Evolutionary conservation across 2,797 vertebrate species (phyloP).

Genomic region (Fistularia commersonii): DNA sequence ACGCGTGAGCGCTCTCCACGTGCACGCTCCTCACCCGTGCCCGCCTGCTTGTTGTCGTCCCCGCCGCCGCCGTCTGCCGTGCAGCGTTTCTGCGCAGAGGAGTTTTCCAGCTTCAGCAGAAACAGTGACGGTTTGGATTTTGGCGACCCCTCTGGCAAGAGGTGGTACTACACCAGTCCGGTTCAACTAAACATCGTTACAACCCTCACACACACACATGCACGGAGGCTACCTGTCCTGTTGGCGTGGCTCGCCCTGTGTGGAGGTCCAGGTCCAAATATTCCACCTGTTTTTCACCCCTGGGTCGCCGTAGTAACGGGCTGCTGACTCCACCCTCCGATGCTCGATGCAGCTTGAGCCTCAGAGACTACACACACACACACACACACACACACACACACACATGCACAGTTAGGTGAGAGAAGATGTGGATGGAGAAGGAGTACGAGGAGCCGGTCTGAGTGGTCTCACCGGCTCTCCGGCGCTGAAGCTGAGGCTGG

Average conservation of each 20-base stretch:
- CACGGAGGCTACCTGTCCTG: conserved; percentile 83
- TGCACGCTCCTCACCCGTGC: conserved; percentile 25
- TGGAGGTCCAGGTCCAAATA: conserved; percentile 89
- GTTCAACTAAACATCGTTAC: no score
- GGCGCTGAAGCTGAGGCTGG: conserved; percentile 45
- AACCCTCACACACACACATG: no score
- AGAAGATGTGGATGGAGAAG: neutral
- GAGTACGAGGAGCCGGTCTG: no score
- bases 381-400: neutral
- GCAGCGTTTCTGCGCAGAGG: conserved; percentile 40
- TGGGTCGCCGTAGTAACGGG: conserved; percentile 76
- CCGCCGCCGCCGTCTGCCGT: conserved; percentile 15
- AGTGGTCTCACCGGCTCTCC: conserved; percentile 43
- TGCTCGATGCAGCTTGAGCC: conserved; percentile 58
- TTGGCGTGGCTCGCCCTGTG: conserved; percentile 80
- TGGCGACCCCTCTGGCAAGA: no score
- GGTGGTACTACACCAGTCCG: neutral
- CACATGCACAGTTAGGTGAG: neutral
- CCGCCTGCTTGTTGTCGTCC: neutral
- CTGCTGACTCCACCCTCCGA: conserved; percentile 82
- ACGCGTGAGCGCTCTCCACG: conserved; percentile 74
- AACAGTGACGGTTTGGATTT: no score
- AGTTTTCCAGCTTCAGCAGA: neutral
- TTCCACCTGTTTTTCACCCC: conserved; percentile 86
- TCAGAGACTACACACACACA: conserved; percentile 64